Evolutionary conservation across 2,113 vertebrate species (phyloP).

Genomic region (Etheostoma cragini): DNA sequence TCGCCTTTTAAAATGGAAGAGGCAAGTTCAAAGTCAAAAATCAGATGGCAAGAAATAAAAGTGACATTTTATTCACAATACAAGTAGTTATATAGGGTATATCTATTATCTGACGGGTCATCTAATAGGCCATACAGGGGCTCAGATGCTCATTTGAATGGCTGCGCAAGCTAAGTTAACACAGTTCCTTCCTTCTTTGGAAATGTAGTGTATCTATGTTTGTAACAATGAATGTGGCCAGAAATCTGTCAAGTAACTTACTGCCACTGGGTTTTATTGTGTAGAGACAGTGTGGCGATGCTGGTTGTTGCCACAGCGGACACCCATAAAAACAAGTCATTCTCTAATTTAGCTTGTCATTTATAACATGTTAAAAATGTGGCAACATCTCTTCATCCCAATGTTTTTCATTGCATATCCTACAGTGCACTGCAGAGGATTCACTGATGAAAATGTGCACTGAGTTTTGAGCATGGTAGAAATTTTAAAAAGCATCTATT

Average conservation of each 20-base stretch:
- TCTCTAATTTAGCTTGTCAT: slow-evolving; percentile 59
- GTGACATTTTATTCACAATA: background rate
- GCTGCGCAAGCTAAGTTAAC: background rate
- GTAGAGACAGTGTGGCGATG: slow-evolving; percentile 64
- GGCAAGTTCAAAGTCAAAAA: slow-evolving; percentile 26
- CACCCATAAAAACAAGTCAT: slow-evolving; percentile 60
- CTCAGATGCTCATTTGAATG: background rate
- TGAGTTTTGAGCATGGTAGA: slow-evolving; percentile 38
- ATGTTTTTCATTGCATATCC: slow-evolving; percentile 12
- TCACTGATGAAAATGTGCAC: slow-evolving; percentile 25
- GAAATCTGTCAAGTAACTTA: slow-evolving; percentile 34
- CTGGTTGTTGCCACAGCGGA: slow-evolving; percentile 58
- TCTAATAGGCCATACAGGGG: background rate
- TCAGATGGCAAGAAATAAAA: background rate
- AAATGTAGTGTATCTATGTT: slow-evolving; percentile 27
- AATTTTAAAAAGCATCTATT: slow-evolving; percentile 53
- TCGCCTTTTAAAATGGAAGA: slow-evolving; percentile 15
- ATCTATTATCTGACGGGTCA: background rate
- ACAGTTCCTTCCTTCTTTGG: slow-evolving; percentile 14
- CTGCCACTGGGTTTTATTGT: slow-evolving; percentile 57
- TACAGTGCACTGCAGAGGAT: slow-evolving; percentile 1
- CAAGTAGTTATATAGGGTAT: background rate
- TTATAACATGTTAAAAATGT: slow-evolving; percentile 39
- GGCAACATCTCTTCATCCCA: slow-evolving; percentile 14
- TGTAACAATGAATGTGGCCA: slow-evolving; percentile 53